Evolutionary conservation across 2,113 vertebrate species (phyloP), one percentile per base, ranked within the genome.

Genomic region (Oncorhynchus kisutch): DNA sequence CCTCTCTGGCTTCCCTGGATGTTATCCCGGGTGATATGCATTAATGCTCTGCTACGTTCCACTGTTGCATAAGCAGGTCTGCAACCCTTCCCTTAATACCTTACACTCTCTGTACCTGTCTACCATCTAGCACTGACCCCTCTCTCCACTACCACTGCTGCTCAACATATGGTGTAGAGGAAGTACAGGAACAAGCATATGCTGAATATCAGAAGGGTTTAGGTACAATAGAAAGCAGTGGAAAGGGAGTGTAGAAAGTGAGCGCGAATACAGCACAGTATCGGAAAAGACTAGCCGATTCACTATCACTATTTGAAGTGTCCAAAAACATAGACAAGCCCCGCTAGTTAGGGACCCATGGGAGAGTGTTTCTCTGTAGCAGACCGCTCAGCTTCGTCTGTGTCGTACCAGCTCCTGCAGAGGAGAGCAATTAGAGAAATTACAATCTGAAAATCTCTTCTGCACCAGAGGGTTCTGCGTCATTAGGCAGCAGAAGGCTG

Each of bases 21-120:
- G 54, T 83, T 86, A 81, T 89, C 84, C 84, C 81, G 78, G 81
- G 76, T 80, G 87, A 89, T 90, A 92, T 93, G 86, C 92, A 92
- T 92, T 92, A 93, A 91, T 92, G 80, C 29, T 9, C 60, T 27
- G 39, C 75, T 16, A 74, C 65, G 80, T 77, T 82, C 83, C 71
- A 83, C 85, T 75, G 76, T 91, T 90, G 82, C 80, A 78, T 87
- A 90, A 90, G 16, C 80, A 81, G 73, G 82, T 82, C 81, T 84
- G 77, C 83, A 39, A 78, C 81, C 31, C 67, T 11, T 64, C 6
- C 14, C 2, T 22, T 24, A 45, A n/a, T 7, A 34, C 64, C 78
- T 39, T 27, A 48, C 18, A 20, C 71, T 78, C 59, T 48, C 39
- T 78, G 13, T 18, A 31, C 14, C 16, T 14, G 31, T 39, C 14